Percentiles rank a stretch among this genome's conserved stretches.
Evolutionary conservation across 2,797 vertebrate genomes (phyloP).

Genomic region (Helarctos malayanus): DNA sequence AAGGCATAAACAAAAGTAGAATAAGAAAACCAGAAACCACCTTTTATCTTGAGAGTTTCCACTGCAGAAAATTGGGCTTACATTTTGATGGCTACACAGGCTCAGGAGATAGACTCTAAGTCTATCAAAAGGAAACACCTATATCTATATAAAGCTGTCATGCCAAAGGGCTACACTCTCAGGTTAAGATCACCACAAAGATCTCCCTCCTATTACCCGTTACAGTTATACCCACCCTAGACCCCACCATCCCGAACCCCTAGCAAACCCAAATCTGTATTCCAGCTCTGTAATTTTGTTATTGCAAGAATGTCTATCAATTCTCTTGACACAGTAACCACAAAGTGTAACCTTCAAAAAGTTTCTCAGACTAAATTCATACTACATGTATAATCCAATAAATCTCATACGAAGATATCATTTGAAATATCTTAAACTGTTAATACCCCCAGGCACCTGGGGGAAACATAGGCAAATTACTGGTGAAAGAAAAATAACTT

Average conservation of each 20-base stretch:
- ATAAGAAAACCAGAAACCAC: conserved; percentile 28
- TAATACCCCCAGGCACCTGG: background rate
- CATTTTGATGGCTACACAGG: background rate
- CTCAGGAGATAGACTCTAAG: background rate
- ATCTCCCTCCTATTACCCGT: background rate
- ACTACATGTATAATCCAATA: background rate
- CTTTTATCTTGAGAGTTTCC: background rate
- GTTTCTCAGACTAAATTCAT: conserved; percentile 24
- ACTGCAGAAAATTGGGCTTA: background rate
- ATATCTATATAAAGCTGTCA: background rate
- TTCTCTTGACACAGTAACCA: conserved; percentile 15
- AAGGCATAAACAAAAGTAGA: conserved; percentile 38
- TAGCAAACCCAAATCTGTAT: background rate
- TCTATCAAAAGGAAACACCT: background rate
- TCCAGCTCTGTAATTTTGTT: background rate
- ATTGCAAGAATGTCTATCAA: background rate
- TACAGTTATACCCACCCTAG: background rate
- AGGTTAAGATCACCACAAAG: background rate
- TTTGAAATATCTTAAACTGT: conserved; percentile 14
- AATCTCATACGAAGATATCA: background rate
- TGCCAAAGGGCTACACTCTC: background rate
- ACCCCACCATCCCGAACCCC: background rate
- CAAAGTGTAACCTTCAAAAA: background rate
- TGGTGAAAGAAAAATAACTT: background rate
- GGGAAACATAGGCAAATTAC: background rate